Evolutionary conservation across 2,113 vertebrate genomes (phyloP), one percentile per base, ranked within the genome.

Genomic region (Pogona vitticeps): DNA sequence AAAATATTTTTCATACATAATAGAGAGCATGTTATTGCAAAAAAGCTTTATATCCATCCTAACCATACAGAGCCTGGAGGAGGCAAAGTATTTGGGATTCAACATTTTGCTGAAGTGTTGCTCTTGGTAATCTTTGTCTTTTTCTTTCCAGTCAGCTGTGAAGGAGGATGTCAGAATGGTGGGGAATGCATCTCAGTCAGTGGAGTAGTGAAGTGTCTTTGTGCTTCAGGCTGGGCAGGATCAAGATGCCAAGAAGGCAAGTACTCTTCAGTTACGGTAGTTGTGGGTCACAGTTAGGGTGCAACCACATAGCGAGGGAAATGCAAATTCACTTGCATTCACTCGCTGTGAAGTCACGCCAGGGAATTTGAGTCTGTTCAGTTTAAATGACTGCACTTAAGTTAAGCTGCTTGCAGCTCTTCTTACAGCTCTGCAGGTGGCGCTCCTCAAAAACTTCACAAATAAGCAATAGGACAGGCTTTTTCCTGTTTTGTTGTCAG

Each of bases 241-340:
- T 96, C 97, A 17, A 97, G 94, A 93, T 98, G 98, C 89, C 97
- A 98, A 86, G 96, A 98, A 77, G 97, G 97, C 98, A 70, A 3
- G 95, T 95, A 90, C 76, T 31, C 2, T 79, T 38, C 9, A 31
- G n/a, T n/a, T n/a, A n/a, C n/a, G 18, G 33, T 23, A 12, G 4
- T 46, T 70, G 3, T 3, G 31, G 31, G 38, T 14, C 46, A 6
- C 6, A n/a, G 67, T 81, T 21, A 18, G 9, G 33, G 46, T 52
- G 46, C 46, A 52, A 10, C 46, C 10, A 10, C 46, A 52, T 52
- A 52, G 10, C 5, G 46, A 52, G 46, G 10, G 46, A 52, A 52
- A 52, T 52, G 46, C 46, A 10, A 52, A 52, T 52, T 52, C 46
- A 52, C 46, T 52, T 52, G 46, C 46, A 52, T 52, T 52, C 46